Evolutionary conservation across 2,888 invertebrate species (phyloP).

Genomic region (Papilio demoleus): DNA sequence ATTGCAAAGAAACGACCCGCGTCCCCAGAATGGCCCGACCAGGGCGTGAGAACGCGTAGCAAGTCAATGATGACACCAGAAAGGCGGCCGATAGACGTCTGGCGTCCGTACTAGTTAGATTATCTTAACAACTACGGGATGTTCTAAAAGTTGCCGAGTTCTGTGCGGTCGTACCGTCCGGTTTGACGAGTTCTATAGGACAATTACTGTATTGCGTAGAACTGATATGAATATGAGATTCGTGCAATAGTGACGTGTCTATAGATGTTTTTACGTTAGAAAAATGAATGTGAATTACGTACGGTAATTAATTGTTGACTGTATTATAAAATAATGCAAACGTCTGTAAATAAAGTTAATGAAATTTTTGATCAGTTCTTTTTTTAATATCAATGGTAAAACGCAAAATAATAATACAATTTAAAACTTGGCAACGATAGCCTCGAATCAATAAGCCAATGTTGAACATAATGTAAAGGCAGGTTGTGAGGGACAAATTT

Average conservation of each 20-base stretch:
- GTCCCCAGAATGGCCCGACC: conserved; percentile 80
- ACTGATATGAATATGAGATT: conserved; percentile 57
- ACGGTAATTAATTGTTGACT: conserved; percentile 81
- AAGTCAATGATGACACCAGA: conserved; percentile 74
- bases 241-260: conserved; percentile 67
- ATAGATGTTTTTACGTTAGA: conserved; percentile 79
- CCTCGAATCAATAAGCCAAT: conserved; percentile 53
- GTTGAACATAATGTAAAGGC: conserved; percentile 54
- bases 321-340: conserved; percentile 82
- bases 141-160: conserved; percentile 39
- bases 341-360: conserved; percentile 82
- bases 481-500: conserved; percentile 61
- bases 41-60: conserved; percentile 73
- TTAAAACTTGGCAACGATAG: conserved; percentile 53
- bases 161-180: conserved; percentile 65
- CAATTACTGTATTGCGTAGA: conserved; percentile 47
- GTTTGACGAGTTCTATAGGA: conserved; percentile 48
- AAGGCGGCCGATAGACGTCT: conserved; percentile 87
- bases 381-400: conserved; percentile 40
- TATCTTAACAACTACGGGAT: conserved; percentile 49
- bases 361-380: conserved; percentile 63
- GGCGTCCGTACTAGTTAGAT: conserved; percentile 87
- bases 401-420: conserved; percentile 42
- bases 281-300: conserved; percentile 79
- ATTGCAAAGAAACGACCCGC: conserved; percentile 79